Evolutionary conservation across 2,797 vertebrate genomes (phyloP).

Genomic region (Alouatta caraya): DNA sequence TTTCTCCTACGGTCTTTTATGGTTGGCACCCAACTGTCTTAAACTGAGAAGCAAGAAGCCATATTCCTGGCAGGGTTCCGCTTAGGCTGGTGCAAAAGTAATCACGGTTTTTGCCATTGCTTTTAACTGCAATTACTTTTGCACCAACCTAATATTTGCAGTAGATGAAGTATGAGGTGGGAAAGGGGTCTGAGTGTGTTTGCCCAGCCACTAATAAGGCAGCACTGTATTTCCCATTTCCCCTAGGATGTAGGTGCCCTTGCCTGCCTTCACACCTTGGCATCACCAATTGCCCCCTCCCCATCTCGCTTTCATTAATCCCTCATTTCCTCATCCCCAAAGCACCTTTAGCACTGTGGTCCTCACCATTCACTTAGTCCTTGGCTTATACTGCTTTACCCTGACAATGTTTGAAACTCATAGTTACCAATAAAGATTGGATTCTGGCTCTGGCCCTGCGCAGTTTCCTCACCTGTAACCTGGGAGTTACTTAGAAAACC

Average conservation of each 20-base stretch:
- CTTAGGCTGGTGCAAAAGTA: not conserved
- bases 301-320: not conserved
- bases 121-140: not conserved
- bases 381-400: not conserved
- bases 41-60: not conserved
- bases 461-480: not conserved
- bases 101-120: not conserved
- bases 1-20: not conserved
- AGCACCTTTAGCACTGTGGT: not conserved
- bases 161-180: not conserved
- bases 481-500: not conserved
- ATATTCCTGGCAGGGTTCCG: not conserved
- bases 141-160: not conserved
- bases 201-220: not conserved
- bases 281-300: not conserved
- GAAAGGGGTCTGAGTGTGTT: not conserved
- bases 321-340: not conserved
- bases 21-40: not conserved
- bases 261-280: not conserved
- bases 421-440: not conserved
- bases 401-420: not conserved
- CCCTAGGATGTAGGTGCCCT: too few relatives aligned
- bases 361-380: not conserved
- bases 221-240: not conserved
- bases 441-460: accelerated